phyloP scores from a whole-genome alignment of 1,140 invertebrate genomes.

The Drosophila jambulina region DNA sequence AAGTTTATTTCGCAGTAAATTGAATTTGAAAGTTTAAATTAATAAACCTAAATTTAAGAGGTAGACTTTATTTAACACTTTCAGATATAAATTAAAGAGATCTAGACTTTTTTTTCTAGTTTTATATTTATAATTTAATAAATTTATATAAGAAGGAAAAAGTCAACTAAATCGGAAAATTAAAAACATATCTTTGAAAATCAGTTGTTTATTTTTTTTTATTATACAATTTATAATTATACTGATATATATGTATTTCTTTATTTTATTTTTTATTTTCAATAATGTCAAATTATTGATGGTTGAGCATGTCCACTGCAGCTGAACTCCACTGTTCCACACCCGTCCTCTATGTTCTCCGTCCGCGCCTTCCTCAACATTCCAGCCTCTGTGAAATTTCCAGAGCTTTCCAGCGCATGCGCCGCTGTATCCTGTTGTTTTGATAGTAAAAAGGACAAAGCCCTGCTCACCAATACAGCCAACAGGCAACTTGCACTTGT shows the following conservation, averaged over 20 bases:
- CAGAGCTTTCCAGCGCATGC: slow-evolving; percentile 56
- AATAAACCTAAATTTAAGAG: background rate
- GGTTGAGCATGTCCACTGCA: background rate
- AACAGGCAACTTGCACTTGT: slow-evolving; percentile 52
- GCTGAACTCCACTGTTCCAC: background rate
- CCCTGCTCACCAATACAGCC: slow-evolving; percentile 19
- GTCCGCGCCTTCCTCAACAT: slow-evolving; percentile 26
- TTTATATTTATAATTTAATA: no score
- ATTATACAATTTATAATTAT: no score
- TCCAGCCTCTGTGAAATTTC: slow-evolving; percentile 42
- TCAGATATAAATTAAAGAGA: no score
- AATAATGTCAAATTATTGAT: background rate
- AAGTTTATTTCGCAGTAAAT: background rate
- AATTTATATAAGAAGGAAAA: no score
- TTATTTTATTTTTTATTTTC: no score
- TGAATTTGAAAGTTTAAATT: background rate
- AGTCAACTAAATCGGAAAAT: no score
- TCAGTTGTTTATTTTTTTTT: no score
- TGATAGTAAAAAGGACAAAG: slow-evolving; percentile 64
- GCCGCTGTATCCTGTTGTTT: slow-evolving; percentile 57
- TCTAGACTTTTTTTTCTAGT: no score
- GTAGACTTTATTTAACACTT: background rate
- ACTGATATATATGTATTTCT: no score
- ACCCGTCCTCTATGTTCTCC: slow-evolving; percentile 1
- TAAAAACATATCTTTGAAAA: no score